Base-by-base conservation (phyloP, 2,113 vertebrate genomes). In the Notothenia rossii region DNA sequence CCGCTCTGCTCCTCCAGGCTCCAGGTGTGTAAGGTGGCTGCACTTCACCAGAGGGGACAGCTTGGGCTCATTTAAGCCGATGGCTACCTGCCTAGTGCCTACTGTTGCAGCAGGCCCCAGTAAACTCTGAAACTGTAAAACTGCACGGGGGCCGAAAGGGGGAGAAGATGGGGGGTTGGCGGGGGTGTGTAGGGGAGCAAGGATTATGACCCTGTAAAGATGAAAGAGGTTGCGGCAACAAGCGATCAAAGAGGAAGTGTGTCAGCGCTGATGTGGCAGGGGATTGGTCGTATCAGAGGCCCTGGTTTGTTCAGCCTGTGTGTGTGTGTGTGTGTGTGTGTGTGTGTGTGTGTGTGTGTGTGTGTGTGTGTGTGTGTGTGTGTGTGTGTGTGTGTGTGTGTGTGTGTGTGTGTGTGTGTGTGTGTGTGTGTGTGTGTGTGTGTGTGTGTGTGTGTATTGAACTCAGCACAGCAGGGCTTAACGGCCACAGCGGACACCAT, bases 201-300 rank as follows among this genome's bases (percentile, higher is more conserved):
- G 91, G 92, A 96, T 95, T 94, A 95, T 87, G 93, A 94, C 94
- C 94, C 93, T 90, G 87, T 95, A 95, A 95, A 96, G 92, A 96
- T 96, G 93, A 96, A 96, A 96, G 93, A 79, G 81, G 62, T 84
- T 59, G 79, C 54, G 66, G 89, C 93, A 93, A 89, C 84, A 84
- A 88, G 91, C 89, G 86, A 95, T 95, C 95, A 95, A 95, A 96
- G 93, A 92, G 91, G 84, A 94, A 94, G 91, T 85, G 89, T 90
- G 91, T 93, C 89, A 85, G 84, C 49, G 78, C 92, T 93, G 86
- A 92, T 93, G 93, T 93, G 93, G 92, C 89, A 84, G 84, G 88
- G 88, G 84, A 92, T 91, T 89, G 91, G 91, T 89, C 62, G 45
- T 83, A 90, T 88, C 90, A 86, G 89, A 88, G 85, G 85, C 89